Percentiles rank a stretch among this genome's conserved stretches.
These are phyloP conservation scores for Ormyrus nitidulus DNA, from an alignment of 2,888 invertebrate genomes.

Conservation along the genomic window DNA sequence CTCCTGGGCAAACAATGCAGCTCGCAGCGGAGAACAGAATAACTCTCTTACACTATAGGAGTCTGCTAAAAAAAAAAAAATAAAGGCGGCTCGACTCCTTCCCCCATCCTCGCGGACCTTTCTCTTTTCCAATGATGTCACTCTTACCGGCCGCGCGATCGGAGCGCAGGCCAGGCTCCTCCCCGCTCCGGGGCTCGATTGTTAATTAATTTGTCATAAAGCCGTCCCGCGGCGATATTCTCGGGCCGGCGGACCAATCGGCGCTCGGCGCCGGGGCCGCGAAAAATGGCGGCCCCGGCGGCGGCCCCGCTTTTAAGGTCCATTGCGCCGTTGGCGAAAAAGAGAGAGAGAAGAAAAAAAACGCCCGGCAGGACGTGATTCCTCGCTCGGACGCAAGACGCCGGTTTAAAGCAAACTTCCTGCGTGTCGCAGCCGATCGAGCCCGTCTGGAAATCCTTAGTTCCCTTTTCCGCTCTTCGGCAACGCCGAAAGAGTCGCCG, in stretches of 20 bases:
- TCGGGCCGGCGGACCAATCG: slow-evolving; percentile 50
- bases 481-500: neutral
- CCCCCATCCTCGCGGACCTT: slow-evolving; percentile 24
- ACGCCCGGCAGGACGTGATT: slow-evolving; percentile 63
- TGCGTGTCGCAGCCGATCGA: slow-evolving; percentile 60
- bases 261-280: slow-evolving; percentile 46
- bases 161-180: slow-evolving; percentile 54
- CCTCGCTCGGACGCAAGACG: slow-evolving; percentile 58
- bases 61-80: no score
- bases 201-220: slow-evolving; percentile 60
- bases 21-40: no score
- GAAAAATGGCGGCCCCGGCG: slow-evolving; percentile 55
- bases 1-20: no score
- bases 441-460: slow-evolving; percentile 62
- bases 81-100: neutral
- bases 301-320: slow-evolving; percentile 10
- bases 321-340: slow-evolving; percentile 11
- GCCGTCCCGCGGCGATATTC: slow-evolving; percentile 68
- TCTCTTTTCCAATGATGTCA: slow-evolving; percentile 46
- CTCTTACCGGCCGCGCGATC: slow-evolving; percentile 41
- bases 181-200: slow-evolving; percentile 55
- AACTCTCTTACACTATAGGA: no score
- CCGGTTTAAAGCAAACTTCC: slow-evolving; percentile 69
- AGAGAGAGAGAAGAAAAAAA: neutral
- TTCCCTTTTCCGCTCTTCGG: slow-evolving; percentile 64